Evolutionary conservation across 2,113 vertebrate genomes (phyloP), one percentile per base, ranked within the genome.

Genomic region (Tachysurus vachellii): DNA sequence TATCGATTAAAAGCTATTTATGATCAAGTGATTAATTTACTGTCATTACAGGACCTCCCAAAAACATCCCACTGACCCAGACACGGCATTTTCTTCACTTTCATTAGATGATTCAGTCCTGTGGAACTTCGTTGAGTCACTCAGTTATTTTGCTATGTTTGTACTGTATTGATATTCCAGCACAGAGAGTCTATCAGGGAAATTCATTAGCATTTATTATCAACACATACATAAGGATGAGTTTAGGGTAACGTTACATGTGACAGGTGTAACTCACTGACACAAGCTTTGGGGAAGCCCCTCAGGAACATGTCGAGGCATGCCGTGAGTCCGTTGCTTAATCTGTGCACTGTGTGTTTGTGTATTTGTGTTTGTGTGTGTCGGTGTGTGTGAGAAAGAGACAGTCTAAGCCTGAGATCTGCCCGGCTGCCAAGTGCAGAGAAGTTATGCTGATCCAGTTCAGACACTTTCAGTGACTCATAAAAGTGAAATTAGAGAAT

Each of bases 201-300:
- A 6, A 17, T 59, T 42, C 31, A 59, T 23, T 42, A 80, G 61
- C 44, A 54, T 79, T 31, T 56, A 56, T 80, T 31, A 80, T 59
- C 61, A 44, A n/a, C 44, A 5, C 61, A 10, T n/a, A 42, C 42
- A 31, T 44, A 85, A 62, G 28, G 56, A 59, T 68, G 54, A 54
- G 54, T 42, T 54, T n/a, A 47, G 16, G 54, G 59, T 66, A 81
- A 68, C 59, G 23, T 85, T 71, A 82, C 79, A 70, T 82, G 77
- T n/a, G 70, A 90, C 89, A 88, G 77, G 89, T 88, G 85, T 80
- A 82, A 53, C 80, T 84, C 56, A 82, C 64, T 87, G 82, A 88
- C 66, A 66, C 47, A 21, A 31, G 59, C 36, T 7, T 61, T 19
- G 50, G 75, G 81, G 85, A 83, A 87, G 61, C 86, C 85, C 84